Base-by-base conservation (phyloP, 2,797 vertebrate species). In the Selene dorsalis region DNA sequence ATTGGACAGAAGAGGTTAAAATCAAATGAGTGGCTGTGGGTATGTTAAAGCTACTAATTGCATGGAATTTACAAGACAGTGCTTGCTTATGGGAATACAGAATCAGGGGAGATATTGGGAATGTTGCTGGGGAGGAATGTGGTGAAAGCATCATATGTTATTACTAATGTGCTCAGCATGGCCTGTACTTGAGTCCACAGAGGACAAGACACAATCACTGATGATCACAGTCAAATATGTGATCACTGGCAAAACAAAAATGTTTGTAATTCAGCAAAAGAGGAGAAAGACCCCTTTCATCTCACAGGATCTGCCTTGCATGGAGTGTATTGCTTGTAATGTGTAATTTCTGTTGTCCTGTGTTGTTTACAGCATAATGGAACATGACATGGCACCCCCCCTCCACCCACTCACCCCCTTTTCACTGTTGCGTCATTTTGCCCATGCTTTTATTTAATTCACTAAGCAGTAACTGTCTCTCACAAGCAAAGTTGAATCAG, bases 1-100 rank as follows among this genome's bases (percentile, higher is more conserved):
- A 95, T 95, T 95, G 93, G 93, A 91, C 91, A 86, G 93, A 92
- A 90, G 93, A 94, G 93, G 93, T 94, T 94, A 91, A 92, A 93
- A 93, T 93, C 91, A 90, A 93, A 93, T 90, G 89, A 89, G 89
- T 90, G 94, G 93, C 89, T 92, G 77, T 65, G 91, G 91, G 90
- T 91, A 76, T 86, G 91, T 86, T 82, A 82, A 89, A 86, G 87
- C 87, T 75, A 80, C 91, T 95, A 93, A 94, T 94, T 94, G 91
- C 77, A 56, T 68, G 50, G 80, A 84, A 84, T 91, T 86, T 86
- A 87, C 82, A 84, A 85, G 82, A 82, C 74, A 77, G 85, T 10
- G 58, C 74, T 57, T 41, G 84, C 87, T 85, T 67, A 69, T 80
- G 83, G 87, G 85, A 87, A 80, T 66, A 70, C 35, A 35, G 83